phyloP scores from a whole-genome alignment of 1,140 invertebrate genomes.

The Sipha flava region DNA sequence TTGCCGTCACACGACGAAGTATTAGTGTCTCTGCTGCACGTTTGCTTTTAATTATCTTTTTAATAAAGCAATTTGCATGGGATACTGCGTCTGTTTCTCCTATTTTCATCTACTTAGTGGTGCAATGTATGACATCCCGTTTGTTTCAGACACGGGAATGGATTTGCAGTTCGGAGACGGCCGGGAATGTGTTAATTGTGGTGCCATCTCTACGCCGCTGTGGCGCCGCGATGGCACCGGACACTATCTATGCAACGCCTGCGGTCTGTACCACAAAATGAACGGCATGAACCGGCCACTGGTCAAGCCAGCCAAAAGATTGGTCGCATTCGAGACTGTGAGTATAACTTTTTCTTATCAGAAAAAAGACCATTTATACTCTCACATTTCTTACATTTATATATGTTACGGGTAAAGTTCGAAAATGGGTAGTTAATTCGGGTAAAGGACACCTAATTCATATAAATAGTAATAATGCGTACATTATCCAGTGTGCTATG shows the following conservation, averaged over 20 bases:
- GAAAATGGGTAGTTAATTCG: too few relatives aligned
- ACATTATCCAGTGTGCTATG: too few relatives aligned
- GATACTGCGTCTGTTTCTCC: neutral
- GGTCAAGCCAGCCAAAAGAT: constrained; percentile 79
- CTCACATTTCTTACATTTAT: too few relatives aligned
- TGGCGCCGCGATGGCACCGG: constrained; percentile 93
- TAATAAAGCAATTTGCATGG: neutral
- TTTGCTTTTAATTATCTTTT: neutral
- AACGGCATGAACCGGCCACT: constrained; percentile 87
- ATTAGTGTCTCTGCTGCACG: neutral
- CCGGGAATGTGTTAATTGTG: constrained; percentile 93
- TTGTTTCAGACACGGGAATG: constrained; percentile 59
- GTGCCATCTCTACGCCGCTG: constrained; percentile 86
- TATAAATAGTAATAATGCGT: too few relatives aligned
- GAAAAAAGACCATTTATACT: too few relatives aligned
- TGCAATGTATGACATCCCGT: too few relatives aligned
- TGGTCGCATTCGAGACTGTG: constrained; percentile 49
- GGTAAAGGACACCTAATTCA: too few relatives aligned
- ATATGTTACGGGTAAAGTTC: too few relatives aligned
- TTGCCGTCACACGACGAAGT: neutral
- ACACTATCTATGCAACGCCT: constrained; percentile 97
- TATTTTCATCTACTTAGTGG: too few relatives aligned
- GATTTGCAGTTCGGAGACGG: constrained; percentile 78
- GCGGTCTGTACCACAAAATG: constrained; percentile 92
- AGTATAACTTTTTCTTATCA: neutral